Evolutionary conservation across 2,888 invertebrate genomes (phyloP).

Genomic region (Bhutanitis thaidina): DNA sequence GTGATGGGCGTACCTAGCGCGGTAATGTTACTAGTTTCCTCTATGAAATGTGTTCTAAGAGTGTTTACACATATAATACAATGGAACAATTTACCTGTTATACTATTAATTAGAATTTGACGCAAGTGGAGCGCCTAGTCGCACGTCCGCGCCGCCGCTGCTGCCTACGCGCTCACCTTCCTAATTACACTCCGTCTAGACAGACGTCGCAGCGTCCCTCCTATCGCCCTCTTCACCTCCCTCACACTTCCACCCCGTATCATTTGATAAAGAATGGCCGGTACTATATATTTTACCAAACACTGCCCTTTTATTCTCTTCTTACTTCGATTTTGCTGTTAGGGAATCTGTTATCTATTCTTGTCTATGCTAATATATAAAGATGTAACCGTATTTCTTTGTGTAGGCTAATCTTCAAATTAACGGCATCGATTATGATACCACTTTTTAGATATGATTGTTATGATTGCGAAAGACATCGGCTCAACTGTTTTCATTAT

Average conservation of each 20-base stretch:
- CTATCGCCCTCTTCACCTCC: conserved; percentile 45
- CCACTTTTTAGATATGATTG: too few relatives aligned
- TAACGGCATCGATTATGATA: too few relatives aligned
- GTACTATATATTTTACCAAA: conserved; percentile 19
- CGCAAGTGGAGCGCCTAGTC: conserved; percentile 43
- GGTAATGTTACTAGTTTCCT: not conserved
- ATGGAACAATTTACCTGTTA: conserved; percentile 39
- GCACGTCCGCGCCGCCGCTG: conserved; percentile 36
- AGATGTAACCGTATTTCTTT: too few relatives aligned
- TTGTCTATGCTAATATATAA: too few relatives aligned
- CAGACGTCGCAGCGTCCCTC: conserved; percentile 54
- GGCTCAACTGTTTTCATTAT: too few relatives aligned
- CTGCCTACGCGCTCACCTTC: conserved; percentile 71
- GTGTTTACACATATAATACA: not conserved
- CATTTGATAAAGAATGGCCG: conserved; percentile 32
- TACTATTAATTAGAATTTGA: conserved; percentile 53
- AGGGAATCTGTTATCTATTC: too few relatives aligned
- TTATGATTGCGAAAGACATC: too few relatives aligned
- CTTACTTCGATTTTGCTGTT: too few relatives aligned
- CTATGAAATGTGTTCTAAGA: not conserved
- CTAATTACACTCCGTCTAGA: conserved; percentile 73
- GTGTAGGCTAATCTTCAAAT: too few relatives aligned
- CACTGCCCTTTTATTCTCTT: not conserved
- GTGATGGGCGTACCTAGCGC: not conserved
- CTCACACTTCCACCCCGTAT: conserved; percentile 33